Conservation (phyloP, 2,797 vertebrate species). For the Thamnophis elegans region DNA sequence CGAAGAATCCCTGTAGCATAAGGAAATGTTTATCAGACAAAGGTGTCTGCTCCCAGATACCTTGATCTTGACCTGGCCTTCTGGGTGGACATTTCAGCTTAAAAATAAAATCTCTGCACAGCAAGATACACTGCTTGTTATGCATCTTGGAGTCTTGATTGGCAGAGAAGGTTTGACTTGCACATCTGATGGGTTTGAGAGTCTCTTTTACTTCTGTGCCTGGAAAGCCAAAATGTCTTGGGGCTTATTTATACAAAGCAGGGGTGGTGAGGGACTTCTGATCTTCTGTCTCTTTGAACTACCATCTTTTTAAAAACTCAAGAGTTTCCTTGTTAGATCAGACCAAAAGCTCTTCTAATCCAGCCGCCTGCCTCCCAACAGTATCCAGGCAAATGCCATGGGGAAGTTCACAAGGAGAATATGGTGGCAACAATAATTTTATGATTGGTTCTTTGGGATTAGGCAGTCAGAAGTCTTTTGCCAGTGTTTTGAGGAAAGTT, state of each 20-base stretch:
- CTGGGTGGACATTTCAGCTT: neutral
- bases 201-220: neutral
- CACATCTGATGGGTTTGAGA: fast-evolving
- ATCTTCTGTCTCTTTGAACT: neutral
- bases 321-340: neutral
- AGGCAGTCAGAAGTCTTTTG: neutral
- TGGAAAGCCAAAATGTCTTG: neutral
- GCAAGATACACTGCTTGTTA: neutral
- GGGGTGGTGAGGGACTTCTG: neutral
- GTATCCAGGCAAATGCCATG: neutral
- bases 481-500: neutral
- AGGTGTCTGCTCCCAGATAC: neutral
- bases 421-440: neutral
- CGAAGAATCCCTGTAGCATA: neutral
- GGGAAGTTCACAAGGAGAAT: neutral
- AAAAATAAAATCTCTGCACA: fast-evolving
- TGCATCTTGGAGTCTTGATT: neutral
- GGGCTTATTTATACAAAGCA: neutral
- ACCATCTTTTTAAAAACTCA: neutral
- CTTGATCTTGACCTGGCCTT: neutral
- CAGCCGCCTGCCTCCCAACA: neutral
- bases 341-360: neutral
- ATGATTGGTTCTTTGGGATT: neutral
- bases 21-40: neutral
- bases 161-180: neutral